Percentiles rank a stretch among this genome's conserved stretches.
Evolutionary conservation across 2,888 invertebrate genomes (phyloP).

Genomic region (Scaptomyza reducta): DNA sequence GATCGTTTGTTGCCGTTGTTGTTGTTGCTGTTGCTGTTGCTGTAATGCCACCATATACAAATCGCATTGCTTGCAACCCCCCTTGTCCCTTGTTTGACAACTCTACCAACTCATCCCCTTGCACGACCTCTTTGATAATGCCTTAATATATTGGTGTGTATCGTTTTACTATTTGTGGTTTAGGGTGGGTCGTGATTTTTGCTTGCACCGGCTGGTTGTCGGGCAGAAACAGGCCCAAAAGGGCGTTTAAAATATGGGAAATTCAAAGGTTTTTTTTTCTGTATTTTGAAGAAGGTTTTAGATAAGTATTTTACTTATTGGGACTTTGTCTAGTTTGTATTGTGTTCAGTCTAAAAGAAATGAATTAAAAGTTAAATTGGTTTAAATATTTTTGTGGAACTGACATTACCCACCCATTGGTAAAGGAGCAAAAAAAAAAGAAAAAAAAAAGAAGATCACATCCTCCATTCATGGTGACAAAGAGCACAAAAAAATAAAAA

Average conservation of each 20-base stretch:
- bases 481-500: too few relatives aligned
- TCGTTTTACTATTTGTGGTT: conserved; percentile 81
- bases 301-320: too few relatives aligned
- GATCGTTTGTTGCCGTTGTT: conserved; percentile 77
- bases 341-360: too few relatives aligned
- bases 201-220: conserved; percentile 4
- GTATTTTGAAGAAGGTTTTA: too few relatives aligned
- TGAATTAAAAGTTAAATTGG: too few relatives aligned
- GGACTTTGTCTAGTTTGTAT: too few relatives aligned
- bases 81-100: conserved; percentile 20
- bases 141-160: conserved; percentile 81
- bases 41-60: conserved; percentile 76
- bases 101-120: conserved; percentile 22
- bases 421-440: too few relatives aligned
- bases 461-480: too few relatives aligned
- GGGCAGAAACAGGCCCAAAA: conserved; percentile 20
- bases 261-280: neutral
- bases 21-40: conserved; percentile 57
- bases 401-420: too few relatives aligned
- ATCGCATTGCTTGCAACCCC: conserved; percentile 57
- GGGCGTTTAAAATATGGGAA: neutral
- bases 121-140: conserved; percentile 60
- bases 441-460: too few relatives aligned
- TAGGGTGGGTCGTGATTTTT: conserved; percentile 83
- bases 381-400: too few relatives aligned